phyloP scores from a whole-genome alignment of 2,113 vertebrate genomes.

The Mormyrus lacerda region DNA sequence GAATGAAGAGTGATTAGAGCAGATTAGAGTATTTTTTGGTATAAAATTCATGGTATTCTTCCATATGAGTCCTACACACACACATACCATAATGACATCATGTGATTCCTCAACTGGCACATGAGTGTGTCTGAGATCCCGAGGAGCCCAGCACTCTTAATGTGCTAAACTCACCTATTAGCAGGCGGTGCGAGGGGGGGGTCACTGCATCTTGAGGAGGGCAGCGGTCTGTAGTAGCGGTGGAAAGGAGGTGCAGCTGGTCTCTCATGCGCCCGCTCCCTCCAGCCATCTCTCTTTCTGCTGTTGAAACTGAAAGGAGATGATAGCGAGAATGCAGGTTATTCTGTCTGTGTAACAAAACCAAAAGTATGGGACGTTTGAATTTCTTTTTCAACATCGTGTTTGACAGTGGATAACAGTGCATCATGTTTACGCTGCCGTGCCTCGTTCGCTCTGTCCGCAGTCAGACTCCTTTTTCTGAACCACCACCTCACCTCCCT shows the following conservation, averaged over 20 bases:
- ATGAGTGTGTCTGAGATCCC: not conserved
- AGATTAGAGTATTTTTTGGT: not conserved
- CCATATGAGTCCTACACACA: not conserved
- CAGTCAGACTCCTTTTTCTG: not conserved
- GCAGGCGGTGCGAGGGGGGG: not conserved
- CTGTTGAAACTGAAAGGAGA: not conserved
- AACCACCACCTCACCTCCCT: not conserved
- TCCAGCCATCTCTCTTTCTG: not conserved
- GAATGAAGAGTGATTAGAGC: not conserved
- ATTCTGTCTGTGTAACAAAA: not conserved
- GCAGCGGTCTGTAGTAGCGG: not conserved
- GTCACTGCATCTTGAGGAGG: not conserved
- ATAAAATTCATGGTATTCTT: not conserved
- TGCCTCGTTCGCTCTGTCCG: no score
- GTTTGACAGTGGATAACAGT: not conserved
- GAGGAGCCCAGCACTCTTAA: not conserved
- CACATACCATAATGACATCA: not conserved
- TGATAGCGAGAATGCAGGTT: not conserved
- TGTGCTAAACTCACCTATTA: slow-evolving; percentile 6
- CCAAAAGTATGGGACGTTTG: not conserved
- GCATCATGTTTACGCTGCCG: not conserved
- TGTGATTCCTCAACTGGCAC: not conserved
- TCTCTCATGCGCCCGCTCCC: not conserved
- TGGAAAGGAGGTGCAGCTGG: not conserved
- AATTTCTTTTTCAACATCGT: not conserved